Base-by-base conservation (phyloP, 2,888 invertebrate species). In the Boloria euphrosyne region DNA sequence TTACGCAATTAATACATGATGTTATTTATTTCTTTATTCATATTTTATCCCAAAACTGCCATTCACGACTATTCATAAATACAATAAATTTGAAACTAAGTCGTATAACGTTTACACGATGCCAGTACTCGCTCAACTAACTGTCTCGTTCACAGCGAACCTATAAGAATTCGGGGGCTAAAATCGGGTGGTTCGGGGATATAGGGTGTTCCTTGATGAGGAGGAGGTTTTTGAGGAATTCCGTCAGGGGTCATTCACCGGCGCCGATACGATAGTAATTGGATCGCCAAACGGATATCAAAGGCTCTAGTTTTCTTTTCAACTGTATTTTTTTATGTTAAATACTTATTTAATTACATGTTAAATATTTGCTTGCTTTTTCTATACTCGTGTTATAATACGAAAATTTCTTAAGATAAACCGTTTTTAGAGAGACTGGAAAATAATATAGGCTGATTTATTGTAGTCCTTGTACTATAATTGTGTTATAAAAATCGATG, bases 191-290 rank as follows among this genome's bases (percentile, higher is more conserved):
- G 76, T 82, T 79, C 74, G 86, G 84, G 83, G 78, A 87, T 85
- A 86, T 88, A 67, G 74, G 81, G 82, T 75, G 84, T 80, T 85
- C 81, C 90, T 90, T 92, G 91, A 92, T 92, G 90, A 92, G 91
- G 90, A 92, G 91, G 82, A 89, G 89, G 87, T 91, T 92, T 91
- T 92, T 90, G 88, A 84, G 83, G 85, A 88, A 90, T 87, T 89
- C 89, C 86, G 89, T 89, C 86, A 85, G 81, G 78, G 89, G 84
- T 80, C 87, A 81, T 79, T 82, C 89, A 86, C 89, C 90, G 87
- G 79, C 86, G 84, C 81, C 89, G 87, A 88, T 89, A 86, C 87
- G 84, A 87, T 79, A 87, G 86, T 90, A 90, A 90, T 90, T 90
- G 89, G 85, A 85, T 79, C 74, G 73, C 67, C 73, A 70, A 70